A percentile compares a stretch with the other conserved stretches of the same genome.
phyloP scores from a whole-genome alignment of 2,113 vertebrate genomes.

The Holacanthus passer region DNA sequence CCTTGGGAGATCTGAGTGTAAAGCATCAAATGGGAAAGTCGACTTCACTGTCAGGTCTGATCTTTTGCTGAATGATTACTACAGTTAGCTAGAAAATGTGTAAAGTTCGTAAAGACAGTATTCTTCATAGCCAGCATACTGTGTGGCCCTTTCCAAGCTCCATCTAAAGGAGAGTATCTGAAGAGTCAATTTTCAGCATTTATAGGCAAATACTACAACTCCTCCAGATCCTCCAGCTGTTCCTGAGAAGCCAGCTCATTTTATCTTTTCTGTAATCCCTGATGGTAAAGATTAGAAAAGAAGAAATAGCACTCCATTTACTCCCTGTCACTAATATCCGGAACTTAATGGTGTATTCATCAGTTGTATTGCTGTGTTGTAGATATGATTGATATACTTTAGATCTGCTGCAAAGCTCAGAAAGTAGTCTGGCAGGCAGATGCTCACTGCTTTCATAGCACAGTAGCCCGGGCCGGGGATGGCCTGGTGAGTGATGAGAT shows the following conservation, averaged over 20 bases:
- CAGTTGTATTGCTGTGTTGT: background rate
- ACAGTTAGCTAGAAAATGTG: no score
- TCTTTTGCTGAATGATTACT: no score
- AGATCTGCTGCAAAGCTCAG: background rate
- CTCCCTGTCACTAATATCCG: background rate
- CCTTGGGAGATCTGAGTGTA: background rate
- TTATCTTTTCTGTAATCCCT: background rate
- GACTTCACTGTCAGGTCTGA: no score
- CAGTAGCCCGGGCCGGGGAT: background rate
- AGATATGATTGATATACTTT: background rate
- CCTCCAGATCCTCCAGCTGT: background rate
- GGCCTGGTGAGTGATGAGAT: background rate
- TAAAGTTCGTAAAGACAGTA: no score
- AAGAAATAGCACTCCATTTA: background rate
- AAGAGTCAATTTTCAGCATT: no score
- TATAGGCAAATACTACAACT: no score
- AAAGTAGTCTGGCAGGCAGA: background rate
- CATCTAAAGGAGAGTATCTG: no score
- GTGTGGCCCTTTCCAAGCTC: no score
- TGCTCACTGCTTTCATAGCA: background rate
- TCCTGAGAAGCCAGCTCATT: background rate
- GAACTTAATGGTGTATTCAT: background rate
- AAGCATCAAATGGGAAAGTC: no score
- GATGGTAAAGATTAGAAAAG: background rate
- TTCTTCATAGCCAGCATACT: no score